Base-by-base conservation (phyloP, 2,888 invertebrate genomes). In the Catonia carolina region DNA sequence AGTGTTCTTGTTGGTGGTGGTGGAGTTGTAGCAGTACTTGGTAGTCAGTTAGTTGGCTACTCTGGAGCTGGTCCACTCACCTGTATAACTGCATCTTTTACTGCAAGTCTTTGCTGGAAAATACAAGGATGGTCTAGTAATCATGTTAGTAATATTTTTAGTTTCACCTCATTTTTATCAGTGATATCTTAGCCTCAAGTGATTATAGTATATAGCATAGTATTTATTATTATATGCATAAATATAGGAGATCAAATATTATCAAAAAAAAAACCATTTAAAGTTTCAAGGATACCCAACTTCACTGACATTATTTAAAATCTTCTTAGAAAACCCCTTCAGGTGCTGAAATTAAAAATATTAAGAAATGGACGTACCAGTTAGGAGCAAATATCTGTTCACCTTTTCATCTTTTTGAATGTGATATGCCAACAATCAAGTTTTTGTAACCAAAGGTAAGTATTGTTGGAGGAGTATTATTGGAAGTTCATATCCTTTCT, bases 51-150 rank as follows among this genome's bases (percentile, higher is more conserved):
- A 15, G 72, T 82, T 59, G 79, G 78, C 18, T 79, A 81, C 67
- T 76, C 79, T 12, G 84, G 84, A 14, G 81, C 83, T 20, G 82
- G 82, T n/a, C 78, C 84, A 7, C 70, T 85, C 7, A 81, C 73
- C 10, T 78, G 79, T 66, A 78, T 79, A 20, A 73, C 75, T 48
- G 71, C 77, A 53, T 74, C 81, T 7, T 81, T 82, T 66, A 74
- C 79, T 47, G 79, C 80, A 2, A 74, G 77, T 60, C 69, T 75
- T 37, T 75, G 77, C 37, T 81, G 81, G 80, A 75, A 65, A 69
- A 69, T 62, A 48, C 65, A 66, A 54, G 63, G 65, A 7, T 64
- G 64, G 62, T 55, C 59, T 31, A 58, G 55, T 41, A 17, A 55
- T n/a, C 55, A 64, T 59, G 65, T 65, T 50, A 41, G 61, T 56